Evolutionary conservation across 2,113 vertebrate genomes (phyloP).

Genomic region (Marcusenius ussheri): DNA sequence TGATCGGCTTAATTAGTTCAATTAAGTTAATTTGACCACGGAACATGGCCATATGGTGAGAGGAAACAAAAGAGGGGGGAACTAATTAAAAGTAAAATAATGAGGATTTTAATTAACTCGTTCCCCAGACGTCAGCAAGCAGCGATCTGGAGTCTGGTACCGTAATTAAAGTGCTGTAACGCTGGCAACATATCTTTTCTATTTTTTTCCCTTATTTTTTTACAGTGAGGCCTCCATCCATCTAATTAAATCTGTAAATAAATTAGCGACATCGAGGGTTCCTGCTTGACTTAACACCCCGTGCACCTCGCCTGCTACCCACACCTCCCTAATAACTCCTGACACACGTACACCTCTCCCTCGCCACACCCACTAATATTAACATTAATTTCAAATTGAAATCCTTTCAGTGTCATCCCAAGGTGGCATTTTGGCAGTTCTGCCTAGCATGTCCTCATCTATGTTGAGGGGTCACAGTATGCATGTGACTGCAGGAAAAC

Average conservation of each 20-base stretch:
- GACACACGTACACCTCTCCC: slow-evolving; percentile 50
- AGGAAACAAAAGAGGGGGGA: slow-evolving; percentile 67
- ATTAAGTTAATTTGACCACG: slow-evolving; percentile 71
- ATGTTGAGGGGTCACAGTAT: background rate
- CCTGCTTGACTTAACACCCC: slow-evolving; percentile 66
- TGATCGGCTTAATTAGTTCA: slow-evolving; percentile 72
- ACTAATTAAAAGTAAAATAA: slow-evolving; percentile 71
- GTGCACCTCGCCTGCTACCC: slow-evolving; percentile 38
- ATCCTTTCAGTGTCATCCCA: background rate
- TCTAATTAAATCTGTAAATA: slow-evolving; percentile 79
- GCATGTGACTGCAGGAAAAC: background rate
- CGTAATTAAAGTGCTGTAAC: slow-evolving; percentile 73
- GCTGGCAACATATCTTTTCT: slow-evolving; percentile 63
- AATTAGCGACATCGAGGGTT: slow-evolving; percentile 71
- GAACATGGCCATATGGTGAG: slow-evolving; percentile 67
- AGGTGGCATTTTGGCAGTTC: background rate
- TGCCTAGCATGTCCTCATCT: background rate
- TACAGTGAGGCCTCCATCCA: slow-evolving; percentile 69
- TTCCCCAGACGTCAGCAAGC: slow-evolving; percentile 61
- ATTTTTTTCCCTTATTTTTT: slow-evolving; percentile 39
- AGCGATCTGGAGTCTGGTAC: slow-evolving; percentile 66
- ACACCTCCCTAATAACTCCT: slow-evolving; percentile 37
- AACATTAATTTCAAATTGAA: slow-evolving; percentile 11
- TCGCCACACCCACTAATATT: slow-evolving; percentile 31
- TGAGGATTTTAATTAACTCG: slow-evolving; percentile 69